Percentiles rank a stretch among this genome's conserved stretches.
These are phyloP conservation scores for Fabriciana adippe DNA, from an alignment of 2,888 invertebrate species.

Conservation along the genomic window DNA sequence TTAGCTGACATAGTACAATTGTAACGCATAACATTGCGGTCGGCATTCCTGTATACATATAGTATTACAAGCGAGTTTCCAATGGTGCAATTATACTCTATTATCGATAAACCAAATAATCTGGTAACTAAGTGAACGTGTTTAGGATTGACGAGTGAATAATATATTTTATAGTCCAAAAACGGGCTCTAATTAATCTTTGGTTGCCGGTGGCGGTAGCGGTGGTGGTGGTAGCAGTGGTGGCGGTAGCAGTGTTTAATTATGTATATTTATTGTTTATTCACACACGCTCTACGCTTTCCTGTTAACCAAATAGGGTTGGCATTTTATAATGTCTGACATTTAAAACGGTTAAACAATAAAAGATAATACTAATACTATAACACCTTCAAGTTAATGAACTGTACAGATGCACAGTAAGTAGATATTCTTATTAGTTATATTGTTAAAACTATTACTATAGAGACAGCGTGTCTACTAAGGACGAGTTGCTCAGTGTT, in stretches of 20 bases:
- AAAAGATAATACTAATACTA: too few relatives aligned
- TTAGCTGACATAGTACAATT: not conserved
- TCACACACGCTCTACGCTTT: conserved; percentile 24
- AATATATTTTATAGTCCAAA: conserved; percentile 24
- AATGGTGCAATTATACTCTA: conserved; percentile 8
- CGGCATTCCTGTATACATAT: conserved; percentile 2
- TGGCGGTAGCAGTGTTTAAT: conserved; percentile 23
- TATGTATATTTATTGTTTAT: conserved; percentile 31
- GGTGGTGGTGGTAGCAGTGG: conserved; percentile 15
- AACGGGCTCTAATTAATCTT: conserved; percentile 31
- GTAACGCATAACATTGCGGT: conserved; percentile 13
- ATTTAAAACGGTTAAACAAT: not conserved
- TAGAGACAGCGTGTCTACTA: too few relatives aligned
- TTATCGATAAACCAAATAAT: conserved; percentile 20
- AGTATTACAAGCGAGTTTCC: conserved; percentile 4
- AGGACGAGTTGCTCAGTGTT: too few relatives aligned
- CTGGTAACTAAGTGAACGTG: conserved; percentile 22
- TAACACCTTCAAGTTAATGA: too few relatives aligned
- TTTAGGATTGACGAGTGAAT: not conserved
- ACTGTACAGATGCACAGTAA: too few relatives aligned
- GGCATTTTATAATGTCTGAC: conserved; percentile 2
- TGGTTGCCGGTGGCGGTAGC: conserved; percentile 19
- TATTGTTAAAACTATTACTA: too few relatives aligned
- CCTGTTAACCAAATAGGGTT: conserved; percentile 12
- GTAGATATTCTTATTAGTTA: too few relatives aligned